These are phyloP conservation scores for Danaus plexippus DNA, from an alignment of 1,140 invertebrate genomes.

Conservation along the genomic window DNA sequence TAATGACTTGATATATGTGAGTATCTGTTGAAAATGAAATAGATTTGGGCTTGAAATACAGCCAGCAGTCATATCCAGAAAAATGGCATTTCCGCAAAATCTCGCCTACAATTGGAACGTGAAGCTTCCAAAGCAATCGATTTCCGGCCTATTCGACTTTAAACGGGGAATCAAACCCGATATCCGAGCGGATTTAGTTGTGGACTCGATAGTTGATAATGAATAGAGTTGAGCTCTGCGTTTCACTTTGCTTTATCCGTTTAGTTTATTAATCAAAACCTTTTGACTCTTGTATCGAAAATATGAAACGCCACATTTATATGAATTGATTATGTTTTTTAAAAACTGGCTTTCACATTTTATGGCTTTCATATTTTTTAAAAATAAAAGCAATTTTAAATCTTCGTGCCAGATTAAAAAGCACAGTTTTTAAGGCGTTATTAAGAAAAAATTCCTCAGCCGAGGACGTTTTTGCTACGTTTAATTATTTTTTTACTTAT, in stretches of 20 bases:
- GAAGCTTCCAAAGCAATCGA: conserved; percentile 65
- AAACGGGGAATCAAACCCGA: conserved; percentile 65
- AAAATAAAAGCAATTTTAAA: too few species aligned
- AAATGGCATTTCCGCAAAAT: conserved; percentile 19
- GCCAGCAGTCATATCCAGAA: conserved; percentile 21
- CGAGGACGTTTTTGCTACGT: too few species aligned
- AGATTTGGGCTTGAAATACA: conserved; percentile 7
- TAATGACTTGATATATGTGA: background rate
- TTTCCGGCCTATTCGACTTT: conserved; percentile 70
- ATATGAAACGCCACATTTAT: too few species aligned
- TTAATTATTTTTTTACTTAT: too few species aligned
- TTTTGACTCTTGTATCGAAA: too few species aligned
- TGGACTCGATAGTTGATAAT: conserved; percentile 51
- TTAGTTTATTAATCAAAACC: conserved; percentile 25
- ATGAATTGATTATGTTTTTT: too few species aligned
- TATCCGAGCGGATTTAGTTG: conserved; percentile 64
- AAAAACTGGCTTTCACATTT: too few species aligned
- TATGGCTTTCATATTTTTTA: too few species aligned
- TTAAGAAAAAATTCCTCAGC: too few species aligned
- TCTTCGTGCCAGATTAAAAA: too few species aligned
- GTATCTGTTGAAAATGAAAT: conserved; percentile 3
- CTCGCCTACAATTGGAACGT: conserved; percentile 52
- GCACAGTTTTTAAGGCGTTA: too few species aligned
- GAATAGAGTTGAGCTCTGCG: conserved; percentile 45
- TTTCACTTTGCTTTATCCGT: conserved; percentile 38